Base-by-base conservation (phyloP, 2,797 vertebrate species). In the Botia kubotai region DNA sequence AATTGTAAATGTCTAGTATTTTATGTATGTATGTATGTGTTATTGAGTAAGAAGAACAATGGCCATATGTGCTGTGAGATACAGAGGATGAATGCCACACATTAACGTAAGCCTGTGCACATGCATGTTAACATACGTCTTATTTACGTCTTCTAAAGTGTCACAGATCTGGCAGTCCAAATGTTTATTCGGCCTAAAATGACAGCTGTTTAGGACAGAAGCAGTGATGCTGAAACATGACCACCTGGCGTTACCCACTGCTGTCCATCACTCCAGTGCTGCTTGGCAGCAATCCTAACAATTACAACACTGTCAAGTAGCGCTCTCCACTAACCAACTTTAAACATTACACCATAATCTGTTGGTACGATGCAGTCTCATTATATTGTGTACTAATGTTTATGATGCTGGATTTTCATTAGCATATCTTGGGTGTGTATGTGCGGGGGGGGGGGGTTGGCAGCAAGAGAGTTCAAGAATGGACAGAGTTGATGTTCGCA, bases 231-330 rank as follows among this genome's bases (percentile, higher is more conserved):
- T 19, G 79, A 78, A 81, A 82, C 58, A 79, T 39, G 72, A 79
- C 76, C 77, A 79, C 57, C 82, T 83, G 71, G 77, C 48, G 70
- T 83, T 72, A 70, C n/a, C 19, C 29, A 29, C 72, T 57, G 65
- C 65, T 70, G 71, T 79, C 48, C 7, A 53, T 79, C 76, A 69
- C 33, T 36, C 21, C 53, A 12, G 13, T 29, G 16, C 57, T 21
- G n/a, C 6, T 0, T 43, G 33, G 0, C 33, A 36, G 33, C 33
- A 36, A 26, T 43, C 13, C 21, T n/a, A 26, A 60, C 11, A 57
- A 66, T 50, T 67, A 66, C 33, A 75, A 57, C 39, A 68, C 19
- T 81, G 81, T 80, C 23, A 36, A 21, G 26, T 48, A 76, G 62
- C 52, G 29, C 78, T 81, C 68, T 73, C 83, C 26, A 19, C 48